These are phyloP conservation scores for Rhopalosiphum nymphaeae DNA, from an alignment of 2,888 invertebrate genomes.

Conservation along the genomic window DNA sequence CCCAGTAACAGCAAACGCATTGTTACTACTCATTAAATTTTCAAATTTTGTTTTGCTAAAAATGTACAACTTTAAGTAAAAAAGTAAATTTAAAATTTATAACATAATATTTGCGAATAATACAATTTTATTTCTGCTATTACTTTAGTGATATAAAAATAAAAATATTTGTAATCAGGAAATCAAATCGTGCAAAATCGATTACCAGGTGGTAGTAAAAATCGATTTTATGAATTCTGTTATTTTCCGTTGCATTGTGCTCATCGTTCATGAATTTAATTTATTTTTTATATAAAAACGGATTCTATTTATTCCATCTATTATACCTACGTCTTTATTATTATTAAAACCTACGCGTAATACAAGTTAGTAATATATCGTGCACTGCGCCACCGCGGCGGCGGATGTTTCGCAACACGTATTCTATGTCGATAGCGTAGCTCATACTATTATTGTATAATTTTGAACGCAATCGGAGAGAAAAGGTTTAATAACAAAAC, in stretches of 20 bases:
- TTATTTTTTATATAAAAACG: background rate
- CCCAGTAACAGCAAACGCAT: background rate
- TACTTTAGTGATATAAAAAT: background rate
- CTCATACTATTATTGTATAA: background rate
- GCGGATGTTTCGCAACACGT: slow-evolving; percentile 11
- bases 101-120: background rate
- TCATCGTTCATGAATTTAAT: background rate
- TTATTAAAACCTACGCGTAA: background rate
- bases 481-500: background rate
- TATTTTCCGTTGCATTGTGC: background rate
- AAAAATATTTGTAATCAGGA: background rate
- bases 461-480: background rate
- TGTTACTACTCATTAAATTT: background rate
- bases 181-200: background rate
- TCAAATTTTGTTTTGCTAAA: background rate
- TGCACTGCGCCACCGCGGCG: background rate
- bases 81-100: background rate
- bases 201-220: background rate
- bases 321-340: background rate
- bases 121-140: background rate
- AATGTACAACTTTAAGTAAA: background rate
- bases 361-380: background rate
- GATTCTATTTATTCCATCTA: background rate
- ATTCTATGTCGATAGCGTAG: background rate
- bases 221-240: background rate